Evolutionary conservation across 2,888 invertebrate species (phyloP).

Genomic region (Melinaea menophilus): DNA sequence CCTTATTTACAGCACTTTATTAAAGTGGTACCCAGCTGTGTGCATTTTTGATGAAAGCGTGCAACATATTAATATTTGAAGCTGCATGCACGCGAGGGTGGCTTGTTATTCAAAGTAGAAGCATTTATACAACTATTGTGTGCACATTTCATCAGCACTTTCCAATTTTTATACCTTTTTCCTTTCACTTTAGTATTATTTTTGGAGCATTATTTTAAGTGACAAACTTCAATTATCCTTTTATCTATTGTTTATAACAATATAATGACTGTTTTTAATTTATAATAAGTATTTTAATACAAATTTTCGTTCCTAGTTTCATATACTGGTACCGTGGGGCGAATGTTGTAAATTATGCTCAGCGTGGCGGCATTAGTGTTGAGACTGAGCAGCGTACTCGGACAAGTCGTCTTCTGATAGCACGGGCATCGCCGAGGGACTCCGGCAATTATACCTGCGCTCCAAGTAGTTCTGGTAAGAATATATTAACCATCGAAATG

Average conservation of each 20-base stretch:
- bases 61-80: slow-evolving; percentile 2
- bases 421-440: slow-evolving; percentile 89
- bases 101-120: slow-evolving; percentile 6
- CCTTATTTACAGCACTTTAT: slow-evolving; percentile 4
- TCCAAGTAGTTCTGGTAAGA: slow-evolving; percentile 85
- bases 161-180: not conserved
- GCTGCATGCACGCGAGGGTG: slow-evolving; percentile 2
- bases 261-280: not conserved
- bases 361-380: slow-evolving; percentile 90
- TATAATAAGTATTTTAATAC: too few species aligned
- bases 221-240: not conserved
- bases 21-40: slow-evolving; percentile 2
- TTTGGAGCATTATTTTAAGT: not conserved
- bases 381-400: slow-evolving; percentile 91
- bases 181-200: not conserved
- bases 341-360: slow-evolving; percentile 90
- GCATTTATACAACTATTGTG: slow-evolving; percentile 4
- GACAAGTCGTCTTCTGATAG: slow-evolving; percentile 90
- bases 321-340: slow-evolving; percentile 92
- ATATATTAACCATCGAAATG: not conserved
- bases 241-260: not conserved
- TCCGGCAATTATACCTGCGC: slow-evolving; percentile 95
- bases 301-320: slow-evolving; percentile 61
- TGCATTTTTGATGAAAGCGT: slow-evolving; percentile 2
- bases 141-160: slow-evolving; percentile 4